phyloP scores from a whole-genome alignment of 1,140 invertebrate genomes.

The Drosophila insularis region DNA sequence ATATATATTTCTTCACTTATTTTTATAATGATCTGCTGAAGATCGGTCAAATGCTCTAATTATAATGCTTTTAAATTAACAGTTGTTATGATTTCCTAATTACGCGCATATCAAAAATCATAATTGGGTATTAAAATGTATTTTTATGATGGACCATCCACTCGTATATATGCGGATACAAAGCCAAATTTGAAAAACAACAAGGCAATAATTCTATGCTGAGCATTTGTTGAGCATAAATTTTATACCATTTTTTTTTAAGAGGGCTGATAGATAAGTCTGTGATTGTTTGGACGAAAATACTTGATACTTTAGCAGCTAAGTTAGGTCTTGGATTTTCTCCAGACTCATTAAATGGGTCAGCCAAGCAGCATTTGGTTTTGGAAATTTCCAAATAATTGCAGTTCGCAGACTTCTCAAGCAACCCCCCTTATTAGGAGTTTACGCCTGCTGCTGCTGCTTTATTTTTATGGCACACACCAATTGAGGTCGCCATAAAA shows the following conservation, averaged over 20 bases:
- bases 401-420: too few species aligned
- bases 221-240: conserved; percentile 56
- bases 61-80: conserved; percentile 36
- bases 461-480: conserved; percentile 44
- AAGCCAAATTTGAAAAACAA: conserved; percentile 58
- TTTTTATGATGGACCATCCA: conserved; percentile 30
- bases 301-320: too few species aligned
- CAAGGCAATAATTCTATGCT: conserved; percentile 60
- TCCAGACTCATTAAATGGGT: too few species aligned
- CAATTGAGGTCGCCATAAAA: conserved; percentile 59
- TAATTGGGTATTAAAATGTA: conserved; percentile 65
- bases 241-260: conserved; percentile 30
- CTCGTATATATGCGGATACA: conserved; percentile 17
- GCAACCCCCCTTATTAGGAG: too few species aligned
- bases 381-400: too few species aligned
- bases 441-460: conserved; percentile 27
- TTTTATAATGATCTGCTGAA: neutral
- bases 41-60: conserved; percentile 37
- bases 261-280: conserved; percentile 15
- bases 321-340: too few species aligned
- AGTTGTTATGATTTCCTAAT: conserved; percentile 56
- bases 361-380: too few species aligned
- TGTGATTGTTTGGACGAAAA: too few species aligned
- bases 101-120: conserved; percentile 66
- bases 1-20: neutral